phyloP scores from a whole-genome alignment of 2,797 vertebrate species.

The Mormyrus proboscirostris region DNA sequence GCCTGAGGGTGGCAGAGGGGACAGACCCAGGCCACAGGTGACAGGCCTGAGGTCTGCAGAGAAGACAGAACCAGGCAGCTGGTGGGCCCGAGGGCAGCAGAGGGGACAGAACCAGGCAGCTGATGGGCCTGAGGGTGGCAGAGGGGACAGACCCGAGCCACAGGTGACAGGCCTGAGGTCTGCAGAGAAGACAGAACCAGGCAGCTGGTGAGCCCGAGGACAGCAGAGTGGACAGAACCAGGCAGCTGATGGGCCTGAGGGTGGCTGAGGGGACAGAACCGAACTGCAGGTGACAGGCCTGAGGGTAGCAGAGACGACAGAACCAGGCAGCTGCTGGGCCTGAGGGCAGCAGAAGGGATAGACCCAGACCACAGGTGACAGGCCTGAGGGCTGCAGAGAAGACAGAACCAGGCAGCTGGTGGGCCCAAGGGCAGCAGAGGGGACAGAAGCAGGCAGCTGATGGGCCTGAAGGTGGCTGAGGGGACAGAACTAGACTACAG shows the following conservation, averaged over 20 bases:
- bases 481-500: background rate
- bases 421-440: no score
- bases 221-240: no score
- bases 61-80: background rate
- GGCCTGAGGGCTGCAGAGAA: no score
- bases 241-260: background rate
- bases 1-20: background rate
- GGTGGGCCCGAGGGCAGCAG: background rate
- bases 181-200: background rate
- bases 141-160: no score
- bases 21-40: no score
- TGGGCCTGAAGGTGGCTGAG: background rate
- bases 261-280: no score
- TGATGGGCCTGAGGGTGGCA: accelerated
- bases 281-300: background rate
- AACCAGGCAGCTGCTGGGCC: no score
- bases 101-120: background rate
- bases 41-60: background rate
- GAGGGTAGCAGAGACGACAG: background rate
- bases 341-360: no score
- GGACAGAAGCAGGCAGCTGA: background rate
- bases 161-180: background rate
- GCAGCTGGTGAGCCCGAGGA: background rate
- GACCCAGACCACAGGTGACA: no score
- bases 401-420: background rate